phyloP scores from a whole-genome alignment of 2,797 vertebrate genomes.

The Eutrigla gurnardus region DNA sequence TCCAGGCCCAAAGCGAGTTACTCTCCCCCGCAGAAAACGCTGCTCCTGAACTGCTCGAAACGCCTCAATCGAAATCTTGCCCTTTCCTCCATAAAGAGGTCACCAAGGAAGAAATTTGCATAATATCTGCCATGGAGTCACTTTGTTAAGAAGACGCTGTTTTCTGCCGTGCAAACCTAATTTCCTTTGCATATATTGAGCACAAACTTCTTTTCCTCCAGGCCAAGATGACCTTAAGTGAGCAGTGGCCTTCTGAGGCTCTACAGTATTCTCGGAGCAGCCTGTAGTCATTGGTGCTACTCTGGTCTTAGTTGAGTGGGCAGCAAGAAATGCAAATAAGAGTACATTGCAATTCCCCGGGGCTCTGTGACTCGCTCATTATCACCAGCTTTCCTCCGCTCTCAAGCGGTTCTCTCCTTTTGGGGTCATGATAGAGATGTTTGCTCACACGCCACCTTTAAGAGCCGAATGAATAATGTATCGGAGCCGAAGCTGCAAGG shows the following conservation, averaged over 20 bases:
- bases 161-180: no score
- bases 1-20: no score
- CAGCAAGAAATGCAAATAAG: conserved; percentile 58
- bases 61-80: no score
- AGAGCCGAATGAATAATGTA: conserved; percentile 70
- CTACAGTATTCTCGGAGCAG: conserved; percentile 36
- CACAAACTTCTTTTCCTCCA: conserved; percentile 19
- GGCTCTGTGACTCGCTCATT: conserved; percentile 64
- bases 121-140: no score
- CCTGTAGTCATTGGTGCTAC: conserved; percentile 51
- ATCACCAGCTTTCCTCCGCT: conserved; percentile 24
- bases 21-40: no score
- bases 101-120: no score
- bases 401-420: conserved; percentile 47
- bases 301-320: conserved; percentile 43
- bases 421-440: conserved; percentile 52
- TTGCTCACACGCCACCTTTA: conserved; percentile 47
- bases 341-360: conserved; percentile 14
- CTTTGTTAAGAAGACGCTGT: no score
- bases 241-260: conserved; percentile 16
- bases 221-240: conserved; percentile 28
- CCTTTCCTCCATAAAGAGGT: no score
- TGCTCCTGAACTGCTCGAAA: no score
- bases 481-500: conserved; percentile 16
- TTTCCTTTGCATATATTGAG: conserved; percentile 24